phyloP scores from a whole-genome alignment of 35 echinoderm and acorn worm genomes.

The Apostichopus parvimensis region DNA sequence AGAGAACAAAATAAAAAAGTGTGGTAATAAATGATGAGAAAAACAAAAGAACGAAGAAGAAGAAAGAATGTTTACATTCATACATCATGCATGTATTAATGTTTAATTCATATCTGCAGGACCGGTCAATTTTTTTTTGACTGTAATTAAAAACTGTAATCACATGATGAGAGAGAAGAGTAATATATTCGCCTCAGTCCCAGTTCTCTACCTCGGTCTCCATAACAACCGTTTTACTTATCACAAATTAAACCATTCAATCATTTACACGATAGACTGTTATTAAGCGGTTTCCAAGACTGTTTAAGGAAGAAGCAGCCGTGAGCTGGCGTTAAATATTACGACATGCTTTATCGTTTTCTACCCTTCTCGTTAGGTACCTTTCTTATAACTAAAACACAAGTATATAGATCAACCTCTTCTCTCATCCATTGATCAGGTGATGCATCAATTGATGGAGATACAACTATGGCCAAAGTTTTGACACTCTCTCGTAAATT shows the following conservation, averaged over 20 bases:
- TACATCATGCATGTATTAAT: background rate
- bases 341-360: constrained; percentile 6
- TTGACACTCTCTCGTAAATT: constrained; percentile 30
- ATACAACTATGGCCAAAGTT: background rate
- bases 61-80: background rate
- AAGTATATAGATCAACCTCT: no score
- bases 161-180: no score
- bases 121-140: background rate
- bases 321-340: constrained; percentile 18
- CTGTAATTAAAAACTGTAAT: no score
- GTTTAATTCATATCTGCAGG: background rate
- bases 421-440: no score
- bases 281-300: background rate
- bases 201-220: no score
- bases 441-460: background rate
- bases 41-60: no score
- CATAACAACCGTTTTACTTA: background rate
- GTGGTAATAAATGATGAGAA: background rate
- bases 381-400: no score
- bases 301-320: constrained; percentile 9
- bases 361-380: background rate
- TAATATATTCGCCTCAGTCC: no score
- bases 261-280: background rate
- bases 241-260: background rate
- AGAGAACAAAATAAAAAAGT: background rate